Evolutionary conservation across 1,140 invertebrate species (phyloP), one percentile per base, ranked within the genome.

Genomic region (Drosophila pseudoananassae): DNA sequence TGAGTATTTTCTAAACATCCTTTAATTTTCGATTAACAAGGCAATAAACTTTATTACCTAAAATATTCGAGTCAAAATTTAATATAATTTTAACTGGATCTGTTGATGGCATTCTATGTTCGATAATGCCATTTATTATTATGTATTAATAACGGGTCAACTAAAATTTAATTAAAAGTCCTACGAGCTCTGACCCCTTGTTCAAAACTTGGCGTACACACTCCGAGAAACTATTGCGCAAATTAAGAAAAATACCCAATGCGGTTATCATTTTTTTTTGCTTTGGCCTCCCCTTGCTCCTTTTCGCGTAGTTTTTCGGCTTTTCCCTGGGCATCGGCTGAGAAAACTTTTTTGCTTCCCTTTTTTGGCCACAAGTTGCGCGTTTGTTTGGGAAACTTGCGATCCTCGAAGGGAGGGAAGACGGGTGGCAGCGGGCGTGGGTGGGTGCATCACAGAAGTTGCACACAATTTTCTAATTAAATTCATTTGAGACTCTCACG

Each of bases 401-500:
- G 64, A 66, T 29, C 59, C 59, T 63, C 45, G 33, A 7, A 45
- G 27, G 58, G 17, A 20, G 40, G 2, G 40, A 7, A 15, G 2
- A 1, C 5, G 15, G 27, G 9, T n/a, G 29, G 49, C n/a, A 4
- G 27, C 9, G 27, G 14, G 9, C 1, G 15, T 50, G 59, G 53
- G 50, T 38, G 65, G 72, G 12, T 57, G 54, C 54, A 23, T 17
- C 63, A 47, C 68, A 61, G 66, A 88, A 88, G 71, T 82, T 78
- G 83, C 57, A 75, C 71, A 81, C 75, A 82, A 90, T 90, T 90
- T 82, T 90, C 85, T 90, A 90, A 90, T 90, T 90, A 90, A 90
- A 90, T 90, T 90, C 85, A 90, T 78, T 90, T 90, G 85, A 90
- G 78, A 79, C 87, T 72, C 78, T 79, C 82, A 90, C 85, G 84